A percentile compares a stretch with the other conserved stretches of the same genome.
These are phyloP conservation scores for Numida meleagris DNA, from an alignment of 2,113 vertebrate genomes.

Conservation along the genomic window DNA sequence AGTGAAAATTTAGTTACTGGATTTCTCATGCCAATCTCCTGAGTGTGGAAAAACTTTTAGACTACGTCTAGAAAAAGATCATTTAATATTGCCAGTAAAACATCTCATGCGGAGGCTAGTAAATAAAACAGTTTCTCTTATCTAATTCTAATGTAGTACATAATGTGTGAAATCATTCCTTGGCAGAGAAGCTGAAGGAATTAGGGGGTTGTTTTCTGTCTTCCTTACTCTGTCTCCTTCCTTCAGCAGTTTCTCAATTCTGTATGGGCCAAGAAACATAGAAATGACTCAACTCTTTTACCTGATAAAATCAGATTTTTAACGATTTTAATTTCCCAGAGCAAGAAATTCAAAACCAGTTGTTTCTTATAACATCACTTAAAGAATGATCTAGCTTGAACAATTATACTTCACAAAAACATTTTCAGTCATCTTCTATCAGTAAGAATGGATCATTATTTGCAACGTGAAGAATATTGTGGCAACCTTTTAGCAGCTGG, in stretches of 20 bases:
- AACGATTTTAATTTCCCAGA: neutral
- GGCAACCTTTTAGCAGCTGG: neutral
- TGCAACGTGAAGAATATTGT: neutral
- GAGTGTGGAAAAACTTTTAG: neutral
- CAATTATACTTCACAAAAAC: neutral
- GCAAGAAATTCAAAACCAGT: neutral
- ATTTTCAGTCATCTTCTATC: neutral
- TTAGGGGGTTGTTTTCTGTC: neutral
- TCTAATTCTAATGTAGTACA: conserved; percentile 9
- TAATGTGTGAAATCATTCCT: conserved; percentile 18
- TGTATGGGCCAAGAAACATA: neutral
- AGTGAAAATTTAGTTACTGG: conserved; percentile 35
- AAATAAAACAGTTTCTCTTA: conserved; percentile 40
- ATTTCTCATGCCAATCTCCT: conserved; percentile 23
- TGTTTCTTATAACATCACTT: neutral
- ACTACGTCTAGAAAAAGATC: neutral
- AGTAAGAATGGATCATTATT: neutral
- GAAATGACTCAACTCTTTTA: neutral
- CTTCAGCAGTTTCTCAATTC: neutral
- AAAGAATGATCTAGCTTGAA: neutral
- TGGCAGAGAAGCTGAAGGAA: neutral
- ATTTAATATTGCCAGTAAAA: conserved; percentile 16
- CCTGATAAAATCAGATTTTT: neutral
- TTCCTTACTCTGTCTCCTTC: neutral
- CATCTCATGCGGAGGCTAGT: neutral